A percentile compares a stretch with the other conserved stretches of the same genome.
phyloP scores from a whole-genome alignment of 2,113 vertebrate genomes.

The Egretta garzetta region DNA sequence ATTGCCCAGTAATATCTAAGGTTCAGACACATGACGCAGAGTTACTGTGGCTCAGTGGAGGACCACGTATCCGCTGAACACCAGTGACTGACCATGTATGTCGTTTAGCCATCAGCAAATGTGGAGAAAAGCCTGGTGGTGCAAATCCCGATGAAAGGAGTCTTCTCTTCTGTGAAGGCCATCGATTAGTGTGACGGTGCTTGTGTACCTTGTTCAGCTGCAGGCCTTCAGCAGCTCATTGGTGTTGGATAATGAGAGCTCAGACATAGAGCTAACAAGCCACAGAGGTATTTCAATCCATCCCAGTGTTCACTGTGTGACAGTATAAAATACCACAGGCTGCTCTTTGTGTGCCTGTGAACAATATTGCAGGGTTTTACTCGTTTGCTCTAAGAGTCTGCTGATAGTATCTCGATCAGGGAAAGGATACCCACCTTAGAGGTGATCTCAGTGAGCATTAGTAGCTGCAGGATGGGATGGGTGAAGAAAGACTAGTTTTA shows the following conservation, averaged over 20 bases:
- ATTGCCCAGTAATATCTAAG: background rate
- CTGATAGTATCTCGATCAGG: background rate
- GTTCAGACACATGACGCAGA: background rate
- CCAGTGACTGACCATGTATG: background rate
- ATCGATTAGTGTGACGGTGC: background rate
- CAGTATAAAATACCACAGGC: background rate
- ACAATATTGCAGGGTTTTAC: background rate
- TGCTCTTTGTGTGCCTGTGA: background rate
- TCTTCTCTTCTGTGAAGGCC: background rate
- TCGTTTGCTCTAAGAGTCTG: background rate
- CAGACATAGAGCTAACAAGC: background rate
- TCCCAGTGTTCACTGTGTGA: background rate
- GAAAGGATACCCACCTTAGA: background rate
- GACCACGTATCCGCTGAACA: background rate
- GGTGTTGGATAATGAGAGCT: background rate
- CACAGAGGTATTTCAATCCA: background rate
- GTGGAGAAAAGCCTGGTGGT: background rate
- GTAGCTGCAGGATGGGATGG: background rate
- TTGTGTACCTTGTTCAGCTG: background rate
- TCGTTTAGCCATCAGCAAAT: background rate
- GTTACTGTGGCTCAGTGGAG: background rate
- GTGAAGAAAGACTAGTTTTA: background rate
- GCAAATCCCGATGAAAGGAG: background rate
- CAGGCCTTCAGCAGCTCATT: background rate
- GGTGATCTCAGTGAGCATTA: background rate